A percentile compares a stretch with the other conserved stretches of the same genome.
Evolutionary conservation across 2,113 vertebrate species (phyloP).

Genomic region (Chroicocephalus ridibundus): DNA sequence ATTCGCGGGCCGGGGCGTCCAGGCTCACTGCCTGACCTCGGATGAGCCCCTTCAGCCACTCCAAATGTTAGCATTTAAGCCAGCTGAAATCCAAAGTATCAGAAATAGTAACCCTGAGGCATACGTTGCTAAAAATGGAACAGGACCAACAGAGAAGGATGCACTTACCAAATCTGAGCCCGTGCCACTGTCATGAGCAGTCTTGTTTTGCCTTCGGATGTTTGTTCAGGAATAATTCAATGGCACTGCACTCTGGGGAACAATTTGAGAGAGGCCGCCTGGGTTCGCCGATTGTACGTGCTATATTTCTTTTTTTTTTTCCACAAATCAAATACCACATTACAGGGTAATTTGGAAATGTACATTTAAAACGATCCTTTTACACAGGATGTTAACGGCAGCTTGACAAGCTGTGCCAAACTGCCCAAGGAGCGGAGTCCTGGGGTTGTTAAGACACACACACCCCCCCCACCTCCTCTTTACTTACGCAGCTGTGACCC

Average conservation of each 20-base stretch:
- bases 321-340: background rate
- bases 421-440: accelerated
- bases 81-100: accelerated
- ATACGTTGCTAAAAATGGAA: accelerated
- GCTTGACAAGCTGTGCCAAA: background rate
- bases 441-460: accelerated
- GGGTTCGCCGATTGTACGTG: accelerated
- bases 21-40: no score
- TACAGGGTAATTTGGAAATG: accelerated
- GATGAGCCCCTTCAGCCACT: background rate
- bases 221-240: conserved; percentile 89
- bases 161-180: background rate
- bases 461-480: background rate
- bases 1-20: no score
- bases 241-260: conserved; percentile 78
- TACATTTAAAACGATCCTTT: accelerated
- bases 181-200: background rate
- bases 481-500: conserved; percentile 82
- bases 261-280: background rate
- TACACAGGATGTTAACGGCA: background rate
- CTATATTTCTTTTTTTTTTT: accelerated
- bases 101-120: accelerated
- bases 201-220: conserved; percentile 56
- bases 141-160: no score
- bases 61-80: background rate